Conservation (phyloP, 2,113 vertebrate species). For the chimpanzee (Pan troglodytes) region NHGRI_mPanTro3-v2.1_pri NC_072419.2:51307001-51307500, state of each 20-base stretch:
- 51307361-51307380: neutral
- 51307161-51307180: neutral
- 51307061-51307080: slow-evolving; percentile 61
- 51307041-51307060: slow-evolving; percentile 43
- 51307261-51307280: neutral
- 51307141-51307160: slow-evolving; percentile 65
- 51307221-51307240: neutral
- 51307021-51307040: slow-evolving; percentile 39
- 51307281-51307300: neutral
- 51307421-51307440: neutral
- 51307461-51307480: neutral
- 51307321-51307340: neutral
- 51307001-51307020: slow-evolving; percentile 72
- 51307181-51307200: slow-evolving; percentile 53
- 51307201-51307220: slow-evolving; percentile 60
- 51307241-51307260: neutral
- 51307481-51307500: neutral
- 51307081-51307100: slow-evolving; percentile 75
- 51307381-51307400: neutral
- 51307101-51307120: slow-evolving; percentile 48
- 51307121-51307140: slow-evolving; percentile 59
- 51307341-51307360: neutral
- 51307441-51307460: neutral
- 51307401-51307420: neutral
- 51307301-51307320: neutral